Evolutionary conservation across 2,888 invertebrate genomes (phyloP).

Genomic region (Parnassius mnemosyne): DNA sequence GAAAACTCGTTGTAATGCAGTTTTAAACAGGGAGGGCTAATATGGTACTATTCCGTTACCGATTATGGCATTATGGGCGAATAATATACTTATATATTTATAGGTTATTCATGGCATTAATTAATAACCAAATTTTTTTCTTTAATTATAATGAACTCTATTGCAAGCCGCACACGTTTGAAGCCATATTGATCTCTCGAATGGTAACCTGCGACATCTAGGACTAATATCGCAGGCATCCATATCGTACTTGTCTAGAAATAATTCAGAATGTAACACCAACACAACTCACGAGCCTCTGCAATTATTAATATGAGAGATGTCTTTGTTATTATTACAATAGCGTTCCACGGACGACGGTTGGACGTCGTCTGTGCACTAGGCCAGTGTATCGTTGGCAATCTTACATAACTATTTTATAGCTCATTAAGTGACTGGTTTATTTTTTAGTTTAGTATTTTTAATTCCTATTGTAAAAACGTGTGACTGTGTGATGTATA

Average conservation of each 20-base stretch:
- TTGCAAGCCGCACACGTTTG: constrained; percentile 51
- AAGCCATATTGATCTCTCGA: constrained; percentile 77
- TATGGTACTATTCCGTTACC: constrained; percentile 54
- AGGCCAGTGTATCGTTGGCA: constrained; percentile 78
- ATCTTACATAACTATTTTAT: constrained; percentile 69
- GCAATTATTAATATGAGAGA: constrained; percentile 56
- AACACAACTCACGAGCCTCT: constrained; percentile 63
- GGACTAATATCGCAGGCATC: constrained; percentile 41
- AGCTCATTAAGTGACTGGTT: constrained; percentile 79
- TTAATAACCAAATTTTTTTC: constrained; percentile 41
- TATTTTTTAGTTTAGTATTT: constrained; percentile 69
- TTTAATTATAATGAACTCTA: constrained; percentile 53
- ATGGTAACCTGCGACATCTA: constrained; percentile 46
- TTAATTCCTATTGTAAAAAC: constrained; percentile 76
- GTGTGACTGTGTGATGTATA: constrained; percentile 77
- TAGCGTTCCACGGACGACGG: constrained; percentile 41
- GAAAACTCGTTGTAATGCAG: constrained; percentile 38
- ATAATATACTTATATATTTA: constrained; percentile 38
- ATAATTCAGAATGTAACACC: constrained; percentile 60
- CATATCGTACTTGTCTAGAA: constrained; percentile 65
- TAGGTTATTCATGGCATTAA: constrained; percentile 60
- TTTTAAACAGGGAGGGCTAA: constrained; percentile 37
- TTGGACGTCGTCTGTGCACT: constrained; percentile 44
- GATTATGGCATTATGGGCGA: constrained; percentile 41
- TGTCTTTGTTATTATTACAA: constrained; percentile 55